Base-by-base conservation (phyloP, 2,888 invertebrate genomes). In the Diadegma fenestrale region DNA sequence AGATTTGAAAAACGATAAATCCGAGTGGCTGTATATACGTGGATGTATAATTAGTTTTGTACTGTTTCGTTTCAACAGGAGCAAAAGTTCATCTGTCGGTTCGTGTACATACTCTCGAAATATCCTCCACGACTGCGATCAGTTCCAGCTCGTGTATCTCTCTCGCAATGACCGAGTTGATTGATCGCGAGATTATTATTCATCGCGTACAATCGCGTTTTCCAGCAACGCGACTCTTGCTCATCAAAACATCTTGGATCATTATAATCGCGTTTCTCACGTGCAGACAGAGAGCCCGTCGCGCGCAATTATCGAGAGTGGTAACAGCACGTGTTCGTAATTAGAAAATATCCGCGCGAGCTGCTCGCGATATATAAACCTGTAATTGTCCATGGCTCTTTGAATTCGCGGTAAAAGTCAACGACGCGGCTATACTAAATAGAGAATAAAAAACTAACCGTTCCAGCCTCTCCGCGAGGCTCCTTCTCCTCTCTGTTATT, bases 181-280 rank as follows among this genome's bases (percentile, higher is more conserved):
- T 82, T 45, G 81, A 85, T 82, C 69, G 71, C 41, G 69, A 19
- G 43, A 79, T 82, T 79, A 81, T 78, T 75, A 82, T 82, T 85
- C 73, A 26, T 37, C 37, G 37, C 37, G 69, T 75, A 75, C 85
- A 82, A 80, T 85, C 72, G 64, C 5, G 2, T 33, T 33, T n/a
- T n/a, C n/a, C n/a, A n/a, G n/a, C n/a, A n/a, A n/a, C n/a, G n/a
- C n/a, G n/a, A n/a, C n/a, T n/a, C n/a, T n/a, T n/a, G n/a, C n/a
- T n/a, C n/a, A 37, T 68, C 66, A 66, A 37, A 37, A 58, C 58
- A 37, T 61, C 58, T 0, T 17, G n/a, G 51, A 54, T 48, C 76
- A 82, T 85, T 76, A 71, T 48, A 51, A 45, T 26, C 69, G 58
- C 54, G 58, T 63, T 66, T 43, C 79, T 64, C 61, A 58, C 64